A percentile compares a stretch with the other conserved stretches of the same genome.
These are phyloP conservation scores for Chorisops tibialis DNA, from an alignment of 2,888 invertebrate species.

Conservation along the genomic window DNA sequence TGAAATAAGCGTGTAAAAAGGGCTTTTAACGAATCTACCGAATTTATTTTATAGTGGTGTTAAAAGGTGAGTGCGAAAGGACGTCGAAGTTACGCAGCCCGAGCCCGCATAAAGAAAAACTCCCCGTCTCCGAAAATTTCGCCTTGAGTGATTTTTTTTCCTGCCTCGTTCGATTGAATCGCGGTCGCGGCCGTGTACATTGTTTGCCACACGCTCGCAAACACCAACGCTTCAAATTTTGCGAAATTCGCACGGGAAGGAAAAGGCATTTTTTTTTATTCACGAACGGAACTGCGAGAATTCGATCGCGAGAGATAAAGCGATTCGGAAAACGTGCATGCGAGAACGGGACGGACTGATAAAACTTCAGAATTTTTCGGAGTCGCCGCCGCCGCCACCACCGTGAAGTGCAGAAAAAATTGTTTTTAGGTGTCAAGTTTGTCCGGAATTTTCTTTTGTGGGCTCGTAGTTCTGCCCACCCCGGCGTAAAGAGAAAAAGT, in stretches of 20 bases:
- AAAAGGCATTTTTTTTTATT: background rate
- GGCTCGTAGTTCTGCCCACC: background rate
- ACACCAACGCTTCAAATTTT: background rate
- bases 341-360: background rate
- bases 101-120: background rate
- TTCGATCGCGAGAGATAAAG: background rate
- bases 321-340: background rate
- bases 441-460: background rate
- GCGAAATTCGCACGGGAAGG: background rate
- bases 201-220: background rate
- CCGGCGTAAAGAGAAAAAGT: background rate
- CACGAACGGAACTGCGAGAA: background rate
- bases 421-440: constrained; percentile 12
- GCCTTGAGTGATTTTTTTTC: background rate
- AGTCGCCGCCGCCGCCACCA: background rate
- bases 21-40: background rate
- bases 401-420: constrained; percentile 17
- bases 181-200: background rate
- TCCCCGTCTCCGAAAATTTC: background rate
- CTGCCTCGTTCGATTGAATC: background rate
- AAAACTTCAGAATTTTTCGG: background rate
- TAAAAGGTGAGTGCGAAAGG: constrained; percentile 15
- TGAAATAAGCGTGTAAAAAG: constrained; percentile 6
- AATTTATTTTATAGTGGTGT: constrained; percentile 15
- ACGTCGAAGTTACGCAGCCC: too few species aligned